Base-by-base conservation (phyloP, 2,888 invertebrate species). In the Loripinus fragilis region DNA sequence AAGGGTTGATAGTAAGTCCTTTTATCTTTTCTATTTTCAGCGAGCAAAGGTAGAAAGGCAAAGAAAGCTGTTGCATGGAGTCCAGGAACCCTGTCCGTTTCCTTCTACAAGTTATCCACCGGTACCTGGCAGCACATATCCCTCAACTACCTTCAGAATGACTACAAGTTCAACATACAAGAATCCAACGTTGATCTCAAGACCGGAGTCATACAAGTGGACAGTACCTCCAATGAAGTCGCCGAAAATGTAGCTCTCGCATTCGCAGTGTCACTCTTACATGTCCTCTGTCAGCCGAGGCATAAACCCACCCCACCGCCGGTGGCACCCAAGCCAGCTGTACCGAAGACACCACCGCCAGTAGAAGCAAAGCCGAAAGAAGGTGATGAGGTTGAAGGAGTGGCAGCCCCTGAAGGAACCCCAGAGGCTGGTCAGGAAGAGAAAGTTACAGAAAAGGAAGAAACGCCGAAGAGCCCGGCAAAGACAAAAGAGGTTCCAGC, bases 221-320 rank as follows among this genome's bases (percentile, higher is more conserved):
- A 81, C 35, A 85, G 86, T n/a, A 85, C 85, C 12, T 71, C 76
- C 8, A 84, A 84, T 55, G 92, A 94, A 74, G 93, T 94, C 17
- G 94, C 94, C 2, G 94, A 94, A 87, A 94, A 94, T 78, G 90
- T 94, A 15, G 94, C 94, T 23, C 86, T 93, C 71, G 93, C 94
- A 12, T 94, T 94, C 90, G 91, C 93, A 66, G 93, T 94, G 12
- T 91, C 94, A n/a, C 90, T 94, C 10, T 90, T 94, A 25, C 94
- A 94, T 84, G 94, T 94, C n/a, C 91, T 94, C 20, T 94, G 94
- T 85, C 94, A 94, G 87, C 94, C 94, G 0, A 93, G 94, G 66
- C 60, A 74, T 8, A 83, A 81, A 2, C 81, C 80, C 23, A 68
- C 81, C n/a, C 81, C 84, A 48, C 84, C 81, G 48, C 78, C 78